Base-by-base conservation (phyloP, 53 echinoderm and acorn worm genomes). In the Astropecten irregularis region DNA sequence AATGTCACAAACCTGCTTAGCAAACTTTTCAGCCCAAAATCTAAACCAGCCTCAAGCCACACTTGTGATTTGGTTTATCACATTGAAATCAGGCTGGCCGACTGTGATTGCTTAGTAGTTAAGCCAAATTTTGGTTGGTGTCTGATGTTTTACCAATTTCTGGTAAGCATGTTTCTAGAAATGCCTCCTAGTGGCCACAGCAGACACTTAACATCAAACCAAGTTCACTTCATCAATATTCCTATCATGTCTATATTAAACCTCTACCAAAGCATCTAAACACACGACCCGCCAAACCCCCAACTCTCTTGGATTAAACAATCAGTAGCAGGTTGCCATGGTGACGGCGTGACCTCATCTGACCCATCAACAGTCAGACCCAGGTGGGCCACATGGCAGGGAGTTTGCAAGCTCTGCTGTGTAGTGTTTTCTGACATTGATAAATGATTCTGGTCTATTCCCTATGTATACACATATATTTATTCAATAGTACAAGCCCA, bases 311-410 rank as follows among this genome's bases (percentile, higher is more conserved):
- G 13, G n/a, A n/a, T n/a, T n/a, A 65, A 35, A 65, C 9, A 35
- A 65, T 30, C 65, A 65, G 65, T 36, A 73, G 54, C 54, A 35
- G 21, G 73, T 73, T 54, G 23, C 55, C 25, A 56, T 39, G 57
- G 76, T n/a, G 58, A 76, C 30, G 40, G 29, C 3, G 23, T 76
- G 59, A 76, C 76, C 76, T 49, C 74, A 76, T 40, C 20, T 76
- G 76, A 76, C 76, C 76, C 55, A 76, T 57, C 58, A 58, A 40
- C 76, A n/a, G 38, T 25, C 76, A 39, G 25, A 58, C 57, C 56
- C 76, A 76, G 76, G 76, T 76, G 76, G 59, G 36, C 38, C 38
- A n/a, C n/a, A 53, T 13, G 20, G 47, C 8, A 46, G 47, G 14
- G 47, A 9, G 47, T 46, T 8, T 46, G 14, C 8, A 5, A 36